Conservation (phyloP, 1,140 invertebrate genomes). For the Dreissena rostriformis region DNA sequence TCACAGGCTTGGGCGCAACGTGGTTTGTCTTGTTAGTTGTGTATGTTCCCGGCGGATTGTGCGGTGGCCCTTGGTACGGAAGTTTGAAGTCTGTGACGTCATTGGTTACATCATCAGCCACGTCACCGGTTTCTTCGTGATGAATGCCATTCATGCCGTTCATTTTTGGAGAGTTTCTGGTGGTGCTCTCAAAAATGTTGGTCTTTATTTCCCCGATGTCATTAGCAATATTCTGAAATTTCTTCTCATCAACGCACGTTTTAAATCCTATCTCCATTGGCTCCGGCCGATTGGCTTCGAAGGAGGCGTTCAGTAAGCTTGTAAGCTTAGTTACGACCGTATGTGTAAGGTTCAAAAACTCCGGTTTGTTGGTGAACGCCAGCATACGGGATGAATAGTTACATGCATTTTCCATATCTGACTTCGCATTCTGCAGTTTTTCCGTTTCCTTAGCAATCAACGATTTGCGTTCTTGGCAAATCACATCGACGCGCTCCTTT, state of each 20-base stretch:
- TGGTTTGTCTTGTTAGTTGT: not conserved
- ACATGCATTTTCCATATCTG: constrained; percentile 48
- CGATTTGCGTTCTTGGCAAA: constrained; percentile 26
- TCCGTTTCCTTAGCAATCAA: not conserved
- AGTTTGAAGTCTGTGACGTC: not conserved
- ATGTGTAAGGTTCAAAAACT: constrained; percentile 41
- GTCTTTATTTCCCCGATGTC: constrained; percentile 39
- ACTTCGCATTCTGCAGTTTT: constrained; percentile 27
- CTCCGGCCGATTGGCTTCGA: not conserved
- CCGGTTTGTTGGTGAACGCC: constrained; percentile 46
- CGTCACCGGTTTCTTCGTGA: too few relatives aligned
- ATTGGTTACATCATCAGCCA: too few relatives aligned
- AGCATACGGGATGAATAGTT: constrained; percentile 55
- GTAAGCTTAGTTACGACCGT: constrained; percentile 28
- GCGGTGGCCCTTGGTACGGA: constrained; percentile 43
- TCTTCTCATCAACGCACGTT: constrained; percentile 2
- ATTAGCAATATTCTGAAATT: constrained; percentile 27
- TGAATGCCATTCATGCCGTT: constrained; percentile 11
- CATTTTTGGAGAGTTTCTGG: not conserved
- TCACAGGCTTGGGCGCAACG: not conserved
- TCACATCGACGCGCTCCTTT: constrained; percentile 46
- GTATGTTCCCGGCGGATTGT: constrained; percentile 38
- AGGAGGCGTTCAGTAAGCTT: constrained; percentile 6
- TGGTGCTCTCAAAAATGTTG: constrained; percentile 26
- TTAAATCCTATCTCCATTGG: constrained; percentile 28